phyloP scores from a whole-genome alignment of 2,888 invertebrate species.

The Branchipolynoe longqiensis region DNA sequence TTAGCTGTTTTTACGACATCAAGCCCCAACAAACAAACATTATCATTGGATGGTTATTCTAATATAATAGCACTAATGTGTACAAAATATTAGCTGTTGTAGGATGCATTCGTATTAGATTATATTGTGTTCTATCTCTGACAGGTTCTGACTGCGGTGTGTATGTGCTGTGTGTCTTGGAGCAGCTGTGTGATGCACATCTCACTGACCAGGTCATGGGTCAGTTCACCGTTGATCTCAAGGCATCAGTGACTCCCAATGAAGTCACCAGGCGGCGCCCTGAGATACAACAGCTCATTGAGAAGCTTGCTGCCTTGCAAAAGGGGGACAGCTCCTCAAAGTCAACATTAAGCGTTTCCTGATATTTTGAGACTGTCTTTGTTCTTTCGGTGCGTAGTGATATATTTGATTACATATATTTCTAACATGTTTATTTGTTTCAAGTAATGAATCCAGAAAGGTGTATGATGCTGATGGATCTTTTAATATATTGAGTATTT shows the following conservation, averaged over 20 bases:
- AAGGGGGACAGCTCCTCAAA: constrained; percentile 6
- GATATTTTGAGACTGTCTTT: too few relatives aligned
- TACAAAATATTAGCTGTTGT: neutral
- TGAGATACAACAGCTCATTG: constrained; percentile 10
- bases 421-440: too few relatives aligned
- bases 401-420: too few relatives aligned
- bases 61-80: too few relatives aligned
- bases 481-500: too few relatives aligned
- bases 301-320: neutral
- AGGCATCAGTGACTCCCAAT: neutral
- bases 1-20: too few relatives aligned
- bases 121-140: neutral
- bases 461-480: too few relatives aligned
- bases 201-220: neutral
- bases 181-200: constrained; percentile 5
- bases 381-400: too few relatives aligned
- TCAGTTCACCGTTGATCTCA: neutral
- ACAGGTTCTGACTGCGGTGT: constrained; percentile 41
- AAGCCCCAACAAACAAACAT: too few relatives aligned
- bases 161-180: constrained; percentile 30
- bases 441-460: too few relatives aligned
- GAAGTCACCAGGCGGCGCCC: constrained; percentile 21
- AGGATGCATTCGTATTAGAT: neutral
- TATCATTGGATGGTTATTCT: too few relatives aligned
- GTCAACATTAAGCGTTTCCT: too few relatives aligned